Evolutionary conservation across 2,113 vertebrate genomes (phyloP).

Genomic region (Sialia sialis): DNA sequence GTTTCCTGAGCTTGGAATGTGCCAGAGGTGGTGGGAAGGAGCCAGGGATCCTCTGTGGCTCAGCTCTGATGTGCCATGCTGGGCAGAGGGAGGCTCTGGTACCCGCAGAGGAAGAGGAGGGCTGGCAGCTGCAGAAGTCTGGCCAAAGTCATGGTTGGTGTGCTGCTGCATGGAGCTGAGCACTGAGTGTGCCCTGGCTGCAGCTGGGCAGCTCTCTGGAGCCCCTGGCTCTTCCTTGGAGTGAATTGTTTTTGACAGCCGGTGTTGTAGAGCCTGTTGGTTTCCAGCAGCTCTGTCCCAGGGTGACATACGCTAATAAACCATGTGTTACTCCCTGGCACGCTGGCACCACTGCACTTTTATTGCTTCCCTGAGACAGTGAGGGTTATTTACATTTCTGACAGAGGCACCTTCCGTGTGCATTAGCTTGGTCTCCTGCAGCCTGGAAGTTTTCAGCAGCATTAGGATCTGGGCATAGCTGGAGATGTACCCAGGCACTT

Average conservation of each 20-base stretch:
- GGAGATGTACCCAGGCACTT: accelerated
- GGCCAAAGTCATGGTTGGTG: background rate
- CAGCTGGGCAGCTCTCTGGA: background rate
- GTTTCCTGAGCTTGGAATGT: background rate
- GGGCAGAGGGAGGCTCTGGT: background rate
- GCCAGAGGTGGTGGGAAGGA: background rate
- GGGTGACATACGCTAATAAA: background rate
- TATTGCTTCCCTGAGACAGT: background rate
- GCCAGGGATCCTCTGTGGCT: background rate
- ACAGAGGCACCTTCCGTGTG: background rate
- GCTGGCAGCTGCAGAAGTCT: background rate
- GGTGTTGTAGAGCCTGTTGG: background rate
- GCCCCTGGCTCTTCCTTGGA: accelerated
- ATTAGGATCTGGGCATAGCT: background rate
- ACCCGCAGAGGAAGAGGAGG: background rate
- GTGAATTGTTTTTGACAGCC: background rate
- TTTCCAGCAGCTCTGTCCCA: background rate
- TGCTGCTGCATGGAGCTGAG: background rate
- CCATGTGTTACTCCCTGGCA: background rate
- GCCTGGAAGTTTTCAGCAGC: background rate
- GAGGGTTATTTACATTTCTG: background rate
- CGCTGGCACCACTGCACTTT: background rate
- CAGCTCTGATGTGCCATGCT: accelerated
- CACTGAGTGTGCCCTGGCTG: background rate
- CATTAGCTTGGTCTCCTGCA: background rate